Conservation (phyloP, 2,888 invertebrate species). For the Dascillus cervinus region DNA sequence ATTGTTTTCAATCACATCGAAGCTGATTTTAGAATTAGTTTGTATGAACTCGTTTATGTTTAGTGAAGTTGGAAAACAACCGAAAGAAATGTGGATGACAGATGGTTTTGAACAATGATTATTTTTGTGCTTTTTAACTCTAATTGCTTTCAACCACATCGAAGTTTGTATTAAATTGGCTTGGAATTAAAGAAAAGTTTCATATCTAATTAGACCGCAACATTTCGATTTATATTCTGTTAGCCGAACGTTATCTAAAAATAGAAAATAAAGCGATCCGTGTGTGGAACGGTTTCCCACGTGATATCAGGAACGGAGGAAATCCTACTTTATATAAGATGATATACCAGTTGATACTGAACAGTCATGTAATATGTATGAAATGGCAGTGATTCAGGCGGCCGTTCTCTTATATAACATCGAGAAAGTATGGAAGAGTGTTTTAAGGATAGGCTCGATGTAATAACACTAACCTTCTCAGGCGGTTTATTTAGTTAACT, state of each 20-base stretch:
- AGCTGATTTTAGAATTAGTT: too few relatives aligned
- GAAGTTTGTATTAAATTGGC: too few relatives aligned
- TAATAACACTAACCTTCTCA: not conserved
- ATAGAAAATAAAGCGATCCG: constrained; percentile 14
- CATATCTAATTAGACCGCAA: too few relatives aligned
- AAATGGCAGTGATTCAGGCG: constrained; percentile 19
- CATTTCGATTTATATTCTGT: too few relatives aligned
- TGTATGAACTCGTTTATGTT: too few relatives aligned
- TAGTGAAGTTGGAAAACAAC: too few relatives aligned
- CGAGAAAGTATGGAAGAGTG: constrained; percentile 15
- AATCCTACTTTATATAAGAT: constrained; percentile 17
- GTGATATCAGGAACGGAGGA: constrained; percentile 15
- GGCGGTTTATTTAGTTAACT: not conserved
- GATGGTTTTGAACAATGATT: too few relatives aligned
- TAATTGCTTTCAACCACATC: too few relatives aligned
- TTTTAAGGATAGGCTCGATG: constrained; percentile 11
- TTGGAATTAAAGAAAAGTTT: too few relatives aligned
- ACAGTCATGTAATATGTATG: constrained; percentile 23
- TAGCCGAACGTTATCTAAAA: constrained; percentile 8
- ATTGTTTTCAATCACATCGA: too few relatives aligned
- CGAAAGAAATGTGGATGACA: too few relatives aligned
- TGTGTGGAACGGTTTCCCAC: constrained; percentile 15
- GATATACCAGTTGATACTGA: constrained; percentile 21
- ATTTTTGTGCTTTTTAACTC: too few relatives aligned
- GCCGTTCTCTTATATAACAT: constrained; percentile 15